Base-by-base conservation (phyloP, 2,113 vertebrate species). In the Ascaphus truei region DNA sequence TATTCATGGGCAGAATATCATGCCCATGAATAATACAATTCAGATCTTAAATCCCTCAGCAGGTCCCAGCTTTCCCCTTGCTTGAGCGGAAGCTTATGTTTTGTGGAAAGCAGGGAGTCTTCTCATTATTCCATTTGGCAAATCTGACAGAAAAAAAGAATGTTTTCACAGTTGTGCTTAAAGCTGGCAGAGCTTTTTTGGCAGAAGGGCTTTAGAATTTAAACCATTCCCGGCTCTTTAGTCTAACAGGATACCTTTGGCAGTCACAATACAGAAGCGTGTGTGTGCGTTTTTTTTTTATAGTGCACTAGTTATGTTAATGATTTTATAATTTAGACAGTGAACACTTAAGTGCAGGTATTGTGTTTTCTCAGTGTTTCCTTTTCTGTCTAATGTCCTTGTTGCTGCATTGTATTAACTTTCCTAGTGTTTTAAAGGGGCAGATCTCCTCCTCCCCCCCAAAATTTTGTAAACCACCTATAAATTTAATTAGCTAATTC, bases 11-110 rank as follows among this genome's bases (percentile, higher is more conserved):
- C 31, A 33, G 9, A 36, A 34, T 33, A 57, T 12, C 15, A 34
- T 34, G 53, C n/a, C n/a, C 31, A 57, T 57, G 53, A 57, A 57
- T 57, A 57, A 57, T 57, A 57, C n/a, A 57, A 57, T 36, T 57
- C 30, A 57, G 27, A 18, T 34, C 16, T 33, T 8, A 57, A 57
- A 57, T 57, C 53, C 53, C 30, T 18, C 53, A 20, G 30, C 53
- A 31, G 26, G 51, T 15, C 29, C 16, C 26, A 16, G 7, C 5
- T 55, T 55, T 29, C 10, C 27, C 16, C 29, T 45, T 20, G 41
- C 51, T 55, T 57, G 34, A 8, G 53, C 20, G 18, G 18, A 57
- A 34, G 30, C 53, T 57, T 57, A 57, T 22, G 27, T 33, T 57
- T n/a, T 20, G 30, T 4, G 30, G 53, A 22, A 33, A 16, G 30